Evolutionary conservation across 37 sponge, comb jelly and placozoan species (phyloP).

Genomic region (Haliclona indistincta): DNA sequence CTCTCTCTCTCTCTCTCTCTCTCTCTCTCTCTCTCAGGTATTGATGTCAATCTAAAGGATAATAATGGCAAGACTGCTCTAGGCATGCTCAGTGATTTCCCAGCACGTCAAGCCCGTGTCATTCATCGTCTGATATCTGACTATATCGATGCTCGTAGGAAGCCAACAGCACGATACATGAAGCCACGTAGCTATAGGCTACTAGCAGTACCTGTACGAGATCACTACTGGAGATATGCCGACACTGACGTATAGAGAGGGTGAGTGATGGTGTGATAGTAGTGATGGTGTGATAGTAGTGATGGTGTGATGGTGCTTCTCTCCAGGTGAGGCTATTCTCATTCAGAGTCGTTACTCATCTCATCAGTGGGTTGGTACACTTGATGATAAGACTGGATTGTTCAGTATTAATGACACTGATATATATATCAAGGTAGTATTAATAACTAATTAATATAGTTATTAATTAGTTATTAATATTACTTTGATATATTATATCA

Average conservation of each 20-base stretch:
- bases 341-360: background rate
- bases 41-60: slow-evolving; percentile 43
- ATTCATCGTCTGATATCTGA: slow-evolving; percentile 43
- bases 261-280: background rate
- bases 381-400: slow-evolving; percentile 32
- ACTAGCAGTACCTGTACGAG: background rate
- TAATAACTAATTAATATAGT: too few relatives aligned
- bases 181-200: background rate
- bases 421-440: slow-evolving; percentile 21
- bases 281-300: too few relatives aligned
- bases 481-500: slow-evolving; percentile 21
- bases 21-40: too few relatives aligned
- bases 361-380: slow-evolving; percentile 34
- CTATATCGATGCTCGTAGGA: background rate
- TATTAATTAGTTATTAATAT: background rate
- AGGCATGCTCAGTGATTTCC: slow-evolving; percentile 37
- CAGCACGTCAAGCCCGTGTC: slow-evolving; percentile 15
- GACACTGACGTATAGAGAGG: background rate
- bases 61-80: slow-evolving; percentile 45
- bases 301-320: too few relatives aligned
- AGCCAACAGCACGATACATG: background rate
- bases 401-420: slow-evolving; percentile 54
- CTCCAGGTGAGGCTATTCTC: slow-evolving; percentile 2
- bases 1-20: too few relatives aligned
- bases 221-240: background rate